These are phyloP conservation scores for Petrolisthes cinctipes DNA, from an alignment of 2,888 invertebrate genomes.

Conservation along the genomic window DNA sequence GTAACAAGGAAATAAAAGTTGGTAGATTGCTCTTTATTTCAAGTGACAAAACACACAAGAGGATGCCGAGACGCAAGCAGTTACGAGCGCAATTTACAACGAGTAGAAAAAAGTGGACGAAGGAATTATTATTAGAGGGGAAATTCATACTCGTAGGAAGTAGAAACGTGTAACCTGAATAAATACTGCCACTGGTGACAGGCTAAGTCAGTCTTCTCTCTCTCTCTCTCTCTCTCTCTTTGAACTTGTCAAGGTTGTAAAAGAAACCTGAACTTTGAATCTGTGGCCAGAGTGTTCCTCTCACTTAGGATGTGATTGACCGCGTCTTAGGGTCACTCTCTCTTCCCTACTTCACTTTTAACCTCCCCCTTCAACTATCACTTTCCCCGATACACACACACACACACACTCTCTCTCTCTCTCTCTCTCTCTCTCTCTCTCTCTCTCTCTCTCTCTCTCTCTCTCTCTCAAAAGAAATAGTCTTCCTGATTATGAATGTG, in stretches of 20 bases:
- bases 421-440: neutral
- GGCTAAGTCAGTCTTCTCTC: neutral
- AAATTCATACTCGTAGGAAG: no score
- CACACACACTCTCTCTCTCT: slow-evolving; percentile 1
- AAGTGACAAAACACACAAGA: neutral
- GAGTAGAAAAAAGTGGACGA: neutral
- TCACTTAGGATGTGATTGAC: neutral
- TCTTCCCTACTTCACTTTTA: neutral
- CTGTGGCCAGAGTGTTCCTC: neutral
- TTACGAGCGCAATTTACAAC: neutral
- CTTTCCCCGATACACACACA: neutral
- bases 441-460: slow-evolving; percentile 12
- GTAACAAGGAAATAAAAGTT: no score
- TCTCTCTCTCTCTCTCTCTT: neutral
- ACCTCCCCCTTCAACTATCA: neutral
- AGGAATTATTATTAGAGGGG: neutral
- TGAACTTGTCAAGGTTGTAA: neutral
- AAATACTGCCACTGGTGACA: neutral
- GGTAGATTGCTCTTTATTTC: no score
- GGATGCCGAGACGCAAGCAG: neutral
- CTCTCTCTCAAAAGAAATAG: neutral
- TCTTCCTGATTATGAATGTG: no score
- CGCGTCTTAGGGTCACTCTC: neutral
- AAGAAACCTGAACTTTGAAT: neutral
- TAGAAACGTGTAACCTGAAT: neutral